Evolutionary conservation across 2,888 invertebrate genomes (phyloP), one percentile per base, ranked within the genome.

Genomic region (Formica aserva): DNA sequence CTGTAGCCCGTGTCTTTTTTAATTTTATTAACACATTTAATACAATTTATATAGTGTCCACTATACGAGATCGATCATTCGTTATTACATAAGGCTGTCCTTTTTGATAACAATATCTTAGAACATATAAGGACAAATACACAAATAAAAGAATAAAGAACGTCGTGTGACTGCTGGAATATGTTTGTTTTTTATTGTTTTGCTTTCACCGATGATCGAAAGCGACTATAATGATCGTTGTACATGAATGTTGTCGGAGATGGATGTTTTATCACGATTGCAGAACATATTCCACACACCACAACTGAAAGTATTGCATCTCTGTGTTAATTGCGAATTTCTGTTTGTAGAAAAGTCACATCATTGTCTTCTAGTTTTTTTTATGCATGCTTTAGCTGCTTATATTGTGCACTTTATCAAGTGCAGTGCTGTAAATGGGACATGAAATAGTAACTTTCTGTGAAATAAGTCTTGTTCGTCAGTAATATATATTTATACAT

Each of bases 351-450:
- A 92, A 90, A 88, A 88, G 81, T 92, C 90, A 91, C 86, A 90
- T 90, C 90, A 88, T 93, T 91, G 88, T 92, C 90, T 91, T 92
- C 77, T 85, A 84, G 87, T 90, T 86, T 90, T 91, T 90, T 90
- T 92, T 87, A 86, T 91, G 94, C 94, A 94, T 94, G 94, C 86
- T 85, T 92, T 92, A 93, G 91, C 89, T 86, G 91, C 91, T 93
- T 92, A 90, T 88, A 88, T 91, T 80, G 35, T 85, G 85, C 89
- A 91, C 89, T 87, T 85, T 82, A 66, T 72, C 62, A 81, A 86
- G 82, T 88, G 87, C 85, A 71, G 76, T 41, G 67, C 80, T 72
- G 77, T 65, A 77, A 66, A 84, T 82, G 84, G 78, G 80, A 81
- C 69, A 83, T 81, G 35, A 83, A 77, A 32, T 45, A 77, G 38